Evolutionary conservation across 1,140 invertebrate species (phyloP), one percentile per base, ranked within the genome.

Genomic region (Calephelis virginiensis): DNA sequence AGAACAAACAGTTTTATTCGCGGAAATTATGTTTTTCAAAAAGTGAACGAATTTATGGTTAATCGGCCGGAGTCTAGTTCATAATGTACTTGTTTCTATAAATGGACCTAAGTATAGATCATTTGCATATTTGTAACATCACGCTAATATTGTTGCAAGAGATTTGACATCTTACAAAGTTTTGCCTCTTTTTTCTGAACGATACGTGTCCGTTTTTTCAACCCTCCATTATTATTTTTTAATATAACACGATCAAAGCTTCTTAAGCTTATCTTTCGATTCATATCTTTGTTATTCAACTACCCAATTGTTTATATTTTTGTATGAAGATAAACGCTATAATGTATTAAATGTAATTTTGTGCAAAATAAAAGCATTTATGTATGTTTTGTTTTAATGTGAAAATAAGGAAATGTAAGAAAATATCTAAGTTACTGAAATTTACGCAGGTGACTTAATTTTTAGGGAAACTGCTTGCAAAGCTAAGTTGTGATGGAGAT

Each of bases 401-500:
- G 14, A 49, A 1, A 14, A 8, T 49, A 14, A 13, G 6, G 14
- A 49, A 28, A 3, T 28, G 28, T 9, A 17, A 50, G 8, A 8
- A 50, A 50, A 17, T 1, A 3, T 4, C 5, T 7, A 1, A 13
- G 48, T 49, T 50, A 9, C 14, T 17, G 10, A 53, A 10, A 53
- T 53, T 28, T 17, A 8, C 17, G 14, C 4, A 5, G 10, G 13
- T 8, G 38, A 43, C 9, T 64, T 40, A 64, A 38, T 49, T 56
- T 63, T 61, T 59, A n/a, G 59, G 49, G 53, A 59, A 59, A 53
- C 40, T 53, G 13, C 17, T 63, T 49, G 66, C 40, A 66, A 83
- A 77, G 67, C 82, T 90, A 0, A 83, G 65, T 61, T 86, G 80
- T 0, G 85, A 87, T 10, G 85, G 86, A 28, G 79, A 76, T 5